Conservation (phyloP, 2,113 vertebrate species). For the Ceratotherium simum region DNA sequence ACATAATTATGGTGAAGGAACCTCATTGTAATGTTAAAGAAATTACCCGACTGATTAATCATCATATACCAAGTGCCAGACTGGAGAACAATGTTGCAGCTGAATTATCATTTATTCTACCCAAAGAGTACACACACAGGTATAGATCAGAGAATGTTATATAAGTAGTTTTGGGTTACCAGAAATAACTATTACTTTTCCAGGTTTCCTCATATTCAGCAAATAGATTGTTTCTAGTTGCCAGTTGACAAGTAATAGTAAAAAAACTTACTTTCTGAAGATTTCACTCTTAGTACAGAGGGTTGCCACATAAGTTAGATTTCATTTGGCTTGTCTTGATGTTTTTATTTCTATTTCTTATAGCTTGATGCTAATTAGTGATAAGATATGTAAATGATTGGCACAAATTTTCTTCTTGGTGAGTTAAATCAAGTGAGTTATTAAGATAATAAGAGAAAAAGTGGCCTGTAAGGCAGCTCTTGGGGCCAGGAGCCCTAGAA, state of each 20-base stretch:
- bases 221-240: background rate
- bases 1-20: slow-evolving; percentile 97
- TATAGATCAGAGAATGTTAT: background rate
- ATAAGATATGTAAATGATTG: background rate
- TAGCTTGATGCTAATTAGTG: background rate
- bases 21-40: slow-evolving; percentile 92
- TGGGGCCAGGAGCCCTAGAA: background rate
- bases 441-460: background rate
- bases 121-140: slow-evolving; percentile 43
- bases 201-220: background rate
- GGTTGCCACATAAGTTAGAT: background rate
- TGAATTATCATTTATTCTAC: slow-evolving; percentile 86
- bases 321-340: background rate
- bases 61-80: slow-evolving; percentile 92
- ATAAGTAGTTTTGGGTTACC: background rate
- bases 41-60: slow-evolving; percentile 92
- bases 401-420: background rate
- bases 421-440: background rate
- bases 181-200: background rate
- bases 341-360: background rate
- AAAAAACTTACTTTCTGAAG: background rate
- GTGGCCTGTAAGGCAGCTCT: background rate
- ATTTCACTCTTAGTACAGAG: background rate
- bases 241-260: background rate
- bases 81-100: slow-evolving; percentile 94